These are phyloP conservation scores for Psilanteris sp. DNA, from an alignment of 1,140 invertebrate species.

Conservation along the genomic window DNA sequence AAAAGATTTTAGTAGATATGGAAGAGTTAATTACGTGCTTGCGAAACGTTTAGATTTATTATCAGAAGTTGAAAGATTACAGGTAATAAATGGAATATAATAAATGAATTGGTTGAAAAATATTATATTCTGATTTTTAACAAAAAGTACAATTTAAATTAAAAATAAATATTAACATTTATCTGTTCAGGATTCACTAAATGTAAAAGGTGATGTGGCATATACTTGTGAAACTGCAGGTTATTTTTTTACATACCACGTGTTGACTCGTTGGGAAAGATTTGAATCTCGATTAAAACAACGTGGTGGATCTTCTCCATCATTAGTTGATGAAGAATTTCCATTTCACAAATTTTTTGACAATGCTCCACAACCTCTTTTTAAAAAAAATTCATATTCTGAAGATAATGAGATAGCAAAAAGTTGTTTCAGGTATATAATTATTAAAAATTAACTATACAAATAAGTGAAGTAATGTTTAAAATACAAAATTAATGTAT, in stretches of 20 bases:
- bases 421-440: slow-evolving; percentile 95
- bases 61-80: slow-evolving; percentile 93
- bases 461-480: too few species aligned
- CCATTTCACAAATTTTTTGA: slow-evolving; percentile 96
- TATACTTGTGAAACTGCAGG: slow-evolving; percentile 99
- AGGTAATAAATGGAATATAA: too few species aligned
- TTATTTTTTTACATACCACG: slow-evolving; percentile 93
- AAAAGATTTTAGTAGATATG: slow-evolving; percentile 99
- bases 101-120: too few species aligned
- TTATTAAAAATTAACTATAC: too few species aligned
- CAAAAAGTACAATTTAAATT: too few species aligned
- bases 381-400: slow-evolving; percentile 88
- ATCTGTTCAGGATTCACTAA: slow-evolving; percentile 86
- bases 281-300: slow-evolving; percentile 85
- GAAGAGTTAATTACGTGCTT: slow-evolving; percentile 98
- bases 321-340: slow-evolving; percentile 86
- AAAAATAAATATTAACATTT: too few species aligned
- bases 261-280: slow-evolving; percentile 94
- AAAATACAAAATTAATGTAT: too few species aligned
- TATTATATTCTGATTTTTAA: too few species aligned
- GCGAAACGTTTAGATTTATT: slow-evolving; percentile 95
- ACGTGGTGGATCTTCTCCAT: slow-evolving; percentile 63
- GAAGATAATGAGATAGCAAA: slow-evolving; percentile 95
- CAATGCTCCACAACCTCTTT: slow-evolving; percentile 95
- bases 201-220: slow-evolving; percentile 93